These are phyloP conservation scores for Mastigias papua DNA, from an alignment of 30 jellyfish, hydroid and myxozoan species.

Conservation along the genomic window DNA sequence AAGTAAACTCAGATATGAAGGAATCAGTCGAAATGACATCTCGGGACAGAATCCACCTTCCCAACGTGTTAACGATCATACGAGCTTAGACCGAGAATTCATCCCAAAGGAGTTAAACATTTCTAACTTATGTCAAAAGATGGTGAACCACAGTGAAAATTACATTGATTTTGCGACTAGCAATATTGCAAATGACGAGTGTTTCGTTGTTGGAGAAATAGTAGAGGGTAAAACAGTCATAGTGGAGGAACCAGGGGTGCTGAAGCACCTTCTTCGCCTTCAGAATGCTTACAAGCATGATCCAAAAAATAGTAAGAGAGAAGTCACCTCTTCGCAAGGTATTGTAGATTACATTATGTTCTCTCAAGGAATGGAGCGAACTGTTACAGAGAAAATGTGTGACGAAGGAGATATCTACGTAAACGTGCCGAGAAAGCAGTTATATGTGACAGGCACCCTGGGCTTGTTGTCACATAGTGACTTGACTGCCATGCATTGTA, in stretches of 20 bases:
- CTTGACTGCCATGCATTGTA: slow-evolving; percentile 54
- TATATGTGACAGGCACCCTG: slow-evolving; percentile 78
- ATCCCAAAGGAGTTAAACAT: slow-evolving; percentile 74
- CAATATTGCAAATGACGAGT: slow-evolving; percentile 5
- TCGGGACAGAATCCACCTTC: slow-evolving; percentile 80
- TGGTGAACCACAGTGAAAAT: background rate
- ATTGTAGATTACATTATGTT: slow-evolving; percentile 92
- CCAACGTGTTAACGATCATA: background rate
- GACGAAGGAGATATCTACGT: slow-evolving; percentile 11
- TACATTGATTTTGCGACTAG: slow-evolving; percentile 1
- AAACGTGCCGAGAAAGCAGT: slow-evolving; percentile 22
- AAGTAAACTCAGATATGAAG: slow-evolving; percentile 77
- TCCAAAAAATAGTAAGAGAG: slow-evolving; percentile 52
- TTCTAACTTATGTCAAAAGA: slow-evolving; percentile 78
- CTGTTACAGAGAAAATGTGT: background rate
- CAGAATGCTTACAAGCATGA: slow-evolving; percentile 78
- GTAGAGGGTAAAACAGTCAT: slow-evolving; percentile 5
- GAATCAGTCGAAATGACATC: slow-evolving; percentile 51
- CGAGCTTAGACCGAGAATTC: background rate
- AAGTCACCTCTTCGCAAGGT: slow-evolving; percentile 92
- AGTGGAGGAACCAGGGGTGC: slow-evolving; percentile 79
- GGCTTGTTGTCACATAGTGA: slow-evolving; percentile 52
- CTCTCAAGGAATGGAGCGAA: slow-evolving; percentile 50
- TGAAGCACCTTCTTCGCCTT: slow-evolving; percentile 75
- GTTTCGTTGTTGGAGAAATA: slow-evolving; percentile 14